Conservation (phyloP, 2,888 invertebrate genomes). For the Cyrtodaria siliqua region DNA sequence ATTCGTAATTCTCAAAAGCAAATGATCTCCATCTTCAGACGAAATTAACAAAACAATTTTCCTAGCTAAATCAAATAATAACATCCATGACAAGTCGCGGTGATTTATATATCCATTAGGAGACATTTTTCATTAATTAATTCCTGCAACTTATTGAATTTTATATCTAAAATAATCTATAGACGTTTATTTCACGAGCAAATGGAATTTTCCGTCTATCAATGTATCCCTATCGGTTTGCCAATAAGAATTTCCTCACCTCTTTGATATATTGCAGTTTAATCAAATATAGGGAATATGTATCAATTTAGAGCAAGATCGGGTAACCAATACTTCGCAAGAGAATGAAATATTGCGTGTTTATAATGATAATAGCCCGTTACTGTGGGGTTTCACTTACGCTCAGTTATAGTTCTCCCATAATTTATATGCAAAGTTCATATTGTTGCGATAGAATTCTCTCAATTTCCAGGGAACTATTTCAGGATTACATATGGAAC, state of each 20-base stretch:
- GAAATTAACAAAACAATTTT: too few species aligned
- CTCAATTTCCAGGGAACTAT: too few species aligned
- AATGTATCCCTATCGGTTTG: conserved; percentile 1
- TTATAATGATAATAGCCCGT: conserved; percentile 40
- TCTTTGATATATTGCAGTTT: conserved; percentile 19
- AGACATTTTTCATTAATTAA: conserved; percentile 14
- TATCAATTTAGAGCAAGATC: conserved; percentile 31
- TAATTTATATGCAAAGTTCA: conserved; percentile 6
- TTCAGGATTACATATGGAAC: too few species aligned
- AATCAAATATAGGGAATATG: conserved; percentile 17
- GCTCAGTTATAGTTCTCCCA: conserved; percentile 1
- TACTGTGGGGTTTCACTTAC: conserved; percentile 20
- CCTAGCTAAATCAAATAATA: background rate
- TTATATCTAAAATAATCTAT: background rate
- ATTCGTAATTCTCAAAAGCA: too few species aligned
- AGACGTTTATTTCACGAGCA: conserved; percentile 10
- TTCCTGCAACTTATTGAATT: conserved; percentile 7
- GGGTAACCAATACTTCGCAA: conserved; percentile 12
- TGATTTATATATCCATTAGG: conserved; percentile 11
- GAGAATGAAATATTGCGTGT: conserved; percentile 41
- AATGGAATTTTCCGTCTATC: conserved; percentile 2
- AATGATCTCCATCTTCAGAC: too few species aligned
- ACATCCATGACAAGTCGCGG: conserved; percentile 1
- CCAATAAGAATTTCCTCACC: conserved; percentile 7
- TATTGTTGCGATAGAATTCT: conserved; percentile 3